Conservation (phyloP, 2,797 vertebrate genomes). For the Clamator glandarius region DNA sequence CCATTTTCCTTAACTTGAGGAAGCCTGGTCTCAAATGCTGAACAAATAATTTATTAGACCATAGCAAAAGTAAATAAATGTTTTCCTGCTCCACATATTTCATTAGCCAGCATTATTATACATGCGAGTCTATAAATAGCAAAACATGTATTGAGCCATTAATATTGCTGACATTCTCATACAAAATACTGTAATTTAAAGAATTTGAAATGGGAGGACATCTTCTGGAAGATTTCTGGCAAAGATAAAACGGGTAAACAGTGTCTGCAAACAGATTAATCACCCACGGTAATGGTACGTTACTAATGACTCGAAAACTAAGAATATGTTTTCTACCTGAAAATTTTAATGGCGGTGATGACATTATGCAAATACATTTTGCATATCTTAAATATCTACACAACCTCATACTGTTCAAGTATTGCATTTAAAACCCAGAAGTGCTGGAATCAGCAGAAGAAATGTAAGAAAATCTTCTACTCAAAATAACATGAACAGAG, state of each 20-base stretch:
- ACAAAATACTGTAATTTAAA: conserved; percentile 56
- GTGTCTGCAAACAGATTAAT: conserved; percentile 28
- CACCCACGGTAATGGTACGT: background rate
- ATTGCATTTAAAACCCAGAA: conserved; percentile 22
- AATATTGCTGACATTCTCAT: conserved; percentile 53
- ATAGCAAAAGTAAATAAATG: conserved; percentile 64
- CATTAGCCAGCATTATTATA: conserved; percentile 68
- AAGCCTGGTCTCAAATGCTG: conserved; percentile 42
- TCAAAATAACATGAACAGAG: conserved; percentile 23
- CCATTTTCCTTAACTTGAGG: conserved; percentile 62
- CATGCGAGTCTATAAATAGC: conserved; percentile 61
- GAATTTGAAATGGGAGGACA: conserved; percentile 48
- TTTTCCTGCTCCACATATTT: conserved; percentile 60
- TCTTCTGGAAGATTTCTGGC: conserved; percentile 46
- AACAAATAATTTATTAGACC: conserved; percentile 68
- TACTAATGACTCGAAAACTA: background rate
- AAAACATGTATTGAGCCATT: conserved; percentile 57
- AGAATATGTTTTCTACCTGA: background rate
- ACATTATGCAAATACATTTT: background rate
- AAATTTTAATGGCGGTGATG: background rate
- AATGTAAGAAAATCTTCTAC: conserved; percentile 56
- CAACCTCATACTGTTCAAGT: background rate
- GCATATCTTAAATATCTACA: background rate
- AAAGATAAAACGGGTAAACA: conserved; percentile 29
- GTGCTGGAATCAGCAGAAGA: background rate